Evolutionary conservation across 2,888 invertebrate species (phyloP), one percentile per base, ranked within the genome.

Genomic region (Hydropsyche betteni): DNA sequence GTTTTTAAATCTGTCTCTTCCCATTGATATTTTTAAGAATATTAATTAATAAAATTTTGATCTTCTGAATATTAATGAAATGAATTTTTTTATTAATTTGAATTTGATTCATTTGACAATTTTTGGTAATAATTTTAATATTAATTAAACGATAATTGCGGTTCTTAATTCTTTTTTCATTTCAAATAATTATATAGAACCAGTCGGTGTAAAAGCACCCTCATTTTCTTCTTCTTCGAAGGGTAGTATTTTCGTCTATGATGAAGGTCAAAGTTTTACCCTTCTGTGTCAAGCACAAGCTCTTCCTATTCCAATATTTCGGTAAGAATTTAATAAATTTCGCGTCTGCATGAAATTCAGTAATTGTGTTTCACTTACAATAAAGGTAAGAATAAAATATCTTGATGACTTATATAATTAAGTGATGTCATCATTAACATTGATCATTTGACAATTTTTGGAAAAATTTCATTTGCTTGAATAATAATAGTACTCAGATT

Each of bases 211-310:
- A 69, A 90, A 90, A 84, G 88, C 89, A 78, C 90, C 90, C 74
- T 87, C 88, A 69, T 90, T 91, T 85, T 89, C 90, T 55, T 86
- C 88, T 76, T 89, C 90, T 81, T 90, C 91, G 70, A 90, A 90
- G 83, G 88, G 89, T 83, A 89, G 89, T 82, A 90, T 89, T 84
- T 91, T 90, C 83, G 86, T 89, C 81, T 88, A 88, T 84, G 85
- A 86, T 80, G 83, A 86, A 78, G 87, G 86, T 75, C 87, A 89
- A 81, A 87, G 86, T 82, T 90, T 91, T 82, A 89, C 89, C 78
- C 85, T 93, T 81, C 86, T 89, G 80, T 91, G 91, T 84, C 89
- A 89, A 81, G 88, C 89, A 79, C 90, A 90, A 83, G 90, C 90
- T 79, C 90, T 86, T 81, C 91, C 91, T 78, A 86, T 88, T 80